Conservation (phyloP, 2,888 invertebrate species). For the Athalia rosae region DNA sequence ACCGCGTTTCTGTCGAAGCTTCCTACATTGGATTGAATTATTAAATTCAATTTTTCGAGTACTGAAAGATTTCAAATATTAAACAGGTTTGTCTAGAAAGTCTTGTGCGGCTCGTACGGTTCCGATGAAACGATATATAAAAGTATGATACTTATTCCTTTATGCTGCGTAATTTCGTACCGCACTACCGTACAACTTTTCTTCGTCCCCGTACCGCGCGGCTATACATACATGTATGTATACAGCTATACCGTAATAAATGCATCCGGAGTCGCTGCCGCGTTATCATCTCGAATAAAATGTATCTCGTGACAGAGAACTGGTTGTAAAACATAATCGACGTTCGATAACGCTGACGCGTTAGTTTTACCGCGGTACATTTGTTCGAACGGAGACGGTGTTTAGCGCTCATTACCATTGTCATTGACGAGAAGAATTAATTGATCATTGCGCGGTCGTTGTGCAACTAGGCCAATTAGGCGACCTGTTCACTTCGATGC, state of each 20-base stretch:
- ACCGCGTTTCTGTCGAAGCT: constrained; percentile 20
- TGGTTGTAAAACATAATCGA: neutral
- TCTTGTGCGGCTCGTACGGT: constrained; percentile 54
- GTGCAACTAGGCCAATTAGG: constrained; percentile 36
- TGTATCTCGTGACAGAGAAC: neutral
- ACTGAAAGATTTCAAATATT: constrained; percentile 73
- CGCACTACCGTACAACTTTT: too few relatives aligned
- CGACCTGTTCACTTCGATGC: neutral
- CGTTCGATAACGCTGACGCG: too few relatives aligned
- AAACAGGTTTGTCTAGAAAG: constrained; percentile 62
- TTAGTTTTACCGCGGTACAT: too few relatives aligned
- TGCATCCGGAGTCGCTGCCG: too few relatives aligned
- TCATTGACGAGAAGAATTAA: constrained; percentile 32
- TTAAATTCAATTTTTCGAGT: constrained; percentile 74
- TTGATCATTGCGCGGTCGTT: neutral
- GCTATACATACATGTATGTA: too few relatives aligned
- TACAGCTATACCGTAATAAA: too few relatives aligned
- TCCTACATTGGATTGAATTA: constrained; percentile 71
- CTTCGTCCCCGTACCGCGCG: too few relatives aligned
- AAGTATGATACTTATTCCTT: too few relatives aligned
- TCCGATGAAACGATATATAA: too few relatives aligned
- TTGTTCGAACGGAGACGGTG: neutral
- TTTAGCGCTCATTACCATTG: constrained; percentile 17
- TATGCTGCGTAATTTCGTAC: too few relatives aligned
- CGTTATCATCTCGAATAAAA: too few relatives aligned